Conservation (phyloP, 2,113 vertebrate species). For the Otis tarda region DNA sequence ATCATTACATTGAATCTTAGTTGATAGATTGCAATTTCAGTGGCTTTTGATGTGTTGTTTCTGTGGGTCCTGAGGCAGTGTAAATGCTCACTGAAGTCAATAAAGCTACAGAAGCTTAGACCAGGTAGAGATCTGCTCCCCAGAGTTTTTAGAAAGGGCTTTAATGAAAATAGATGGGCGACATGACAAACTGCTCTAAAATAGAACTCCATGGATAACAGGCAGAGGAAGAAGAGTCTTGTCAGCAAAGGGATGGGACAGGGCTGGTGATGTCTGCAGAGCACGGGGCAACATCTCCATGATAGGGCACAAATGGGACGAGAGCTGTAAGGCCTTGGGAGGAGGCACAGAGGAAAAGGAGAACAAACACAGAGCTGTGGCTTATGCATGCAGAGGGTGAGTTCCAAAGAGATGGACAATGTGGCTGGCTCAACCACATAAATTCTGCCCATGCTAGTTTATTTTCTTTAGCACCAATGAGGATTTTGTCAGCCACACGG, state of each 20-base stretch:
- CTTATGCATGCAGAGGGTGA: neutral
- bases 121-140: neutral
- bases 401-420: neutral
- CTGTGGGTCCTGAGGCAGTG: neutral
- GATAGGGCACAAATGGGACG: neutral
- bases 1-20: neutral
- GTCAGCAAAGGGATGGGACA: neutral
- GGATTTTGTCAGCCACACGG: neutral
- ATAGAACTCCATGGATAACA: neutral
- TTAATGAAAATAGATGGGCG: neutral
- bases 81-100: neutral
- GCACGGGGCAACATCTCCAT: accelerated
- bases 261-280: neutral
- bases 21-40: neutral
- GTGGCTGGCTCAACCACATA: accelerated
- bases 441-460: neutral
- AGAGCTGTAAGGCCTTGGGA: neutral
- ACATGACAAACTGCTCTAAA: neutral
- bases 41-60: neutral
- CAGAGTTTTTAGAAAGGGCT: neutral
- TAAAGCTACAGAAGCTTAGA: neutral
- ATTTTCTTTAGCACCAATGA: neutral
- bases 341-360: neutral
- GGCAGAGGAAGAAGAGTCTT: neutral
- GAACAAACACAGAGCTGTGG: neutral